phyloP scores from a whole-genome alignment of 2,797 vertebrate genomes.

The Mallotus villosus region DNA sequence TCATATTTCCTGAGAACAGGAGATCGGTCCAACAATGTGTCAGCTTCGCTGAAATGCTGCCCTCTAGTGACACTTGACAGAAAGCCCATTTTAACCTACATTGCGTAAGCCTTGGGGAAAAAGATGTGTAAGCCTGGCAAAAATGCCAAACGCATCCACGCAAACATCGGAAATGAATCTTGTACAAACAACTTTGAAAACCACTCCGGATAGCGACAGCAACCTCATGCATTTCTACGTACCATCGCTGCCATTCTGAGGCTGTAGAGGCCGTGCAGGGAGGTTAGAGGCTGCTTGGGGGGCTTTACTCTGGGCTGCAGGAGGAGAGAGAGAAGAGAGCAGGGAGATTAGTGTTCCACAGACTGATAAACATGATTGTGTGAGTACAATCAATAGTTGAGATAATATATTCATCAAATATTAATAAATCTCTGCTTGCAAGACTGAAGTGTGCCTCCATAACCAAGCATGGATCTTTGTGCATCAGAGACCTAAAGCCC shows the following conservation, averaged over 20 bases:
- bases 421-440: too few relatives aligned
- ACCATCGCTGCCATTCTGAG: slow-evolving; percentile 69
- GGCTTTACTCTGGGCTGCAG: slow-evolving; percentile 68
- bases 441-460: too few relatives aligned
- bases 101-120: neutral
- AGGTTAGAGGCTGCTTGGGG: slow-evolving; percentile 50
- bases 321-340: too few relatives aligned
- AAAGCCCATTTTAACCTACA: neutral
- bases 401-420: too few relatives aligned
- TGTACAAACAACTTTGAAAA: too few relatives aligned
- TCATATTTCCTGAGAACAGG: neutral
- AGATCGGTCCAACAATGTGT: neutral
- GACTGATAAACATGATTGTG: too few relatives aligned
- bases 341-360: too few relatives aligned
- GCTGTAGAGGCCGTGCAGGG: slow-evolving; percentile 57
- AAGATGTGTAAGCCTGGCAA: too few relatives aligned
- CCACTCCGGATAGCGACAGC: too few relatives aligned
- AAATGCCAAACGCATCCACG: neutral
- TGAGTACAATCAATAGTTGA: too few relatives aligned
- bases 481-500: too few relatives aligned
- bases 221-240: slow-evolving; percentile 3
- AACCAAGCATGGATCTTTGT: too few relatives aligned
- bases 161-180: neutral
- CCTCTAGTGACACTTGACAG: slow-evolving; percentile 58
- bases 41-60: slow-evolving; percentile 44